Base-by-base conservation (phyloP, 2,888 invertebrate species). In the Tigriopus californicus region DNA sequence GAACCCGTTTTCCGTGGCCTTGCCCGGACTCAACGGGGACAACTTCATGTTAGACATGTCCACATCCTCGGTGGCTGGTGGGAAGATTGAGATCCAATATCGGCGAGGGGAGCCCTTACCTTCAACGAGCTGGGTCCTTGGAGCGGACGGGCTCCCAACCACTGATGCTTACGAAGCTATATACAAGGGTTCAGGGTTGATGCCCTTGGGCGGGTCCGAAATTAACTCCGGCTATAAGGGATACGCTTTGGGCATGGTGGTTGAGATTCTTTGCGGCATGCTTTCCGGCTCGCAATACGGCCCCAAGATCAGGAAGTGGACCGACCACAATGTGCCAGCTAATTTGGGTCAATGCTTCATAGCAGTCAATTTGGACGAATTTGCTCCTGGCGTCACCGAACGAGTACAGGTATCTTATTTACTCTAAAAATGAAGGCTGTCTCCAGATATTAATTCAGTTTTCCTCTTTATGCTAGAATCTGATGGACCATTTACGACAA, bases 41-140 rank as follows among this genome's bases (percentile, higher is more conserved):
- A 75, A 78, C 40, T 90, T 91, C 70, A 79, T 88, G 6, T 72
- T 95, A 60, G 95, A 95, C 69, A 94, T 95, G 92, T 94, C 94
- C 0, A 92, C 94, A 0, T 87, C 92, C 0, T 81, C 88, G 0
- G 92, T 90, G 0, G 89, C 94, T 2, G 77, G 92, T 15, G 95
- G 95, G 48, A 95, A 94, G 76, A 83, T 82, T 70, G 63, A 62
- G 33, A 53, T 42, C n/a, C 60, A 41, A 42, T 11, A 44, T n/a
- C 42, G 56, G n/a, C 42, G 44, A 22, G 20, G 44, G 15, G 46
- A 56, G 15, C n/a, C 18, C 2, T 2, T 56, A 20, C 56, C 56
- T 12, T 56, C 56, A 10, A 20, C 15, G 1, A 20, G 42, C 2
- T 56, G 56, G 56, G 56, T 46, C 13, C 22, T 56, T n/a, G 56